Conservation (phyloP, 2,113 vertebrate species). For the Symphodus melops region DNA sequence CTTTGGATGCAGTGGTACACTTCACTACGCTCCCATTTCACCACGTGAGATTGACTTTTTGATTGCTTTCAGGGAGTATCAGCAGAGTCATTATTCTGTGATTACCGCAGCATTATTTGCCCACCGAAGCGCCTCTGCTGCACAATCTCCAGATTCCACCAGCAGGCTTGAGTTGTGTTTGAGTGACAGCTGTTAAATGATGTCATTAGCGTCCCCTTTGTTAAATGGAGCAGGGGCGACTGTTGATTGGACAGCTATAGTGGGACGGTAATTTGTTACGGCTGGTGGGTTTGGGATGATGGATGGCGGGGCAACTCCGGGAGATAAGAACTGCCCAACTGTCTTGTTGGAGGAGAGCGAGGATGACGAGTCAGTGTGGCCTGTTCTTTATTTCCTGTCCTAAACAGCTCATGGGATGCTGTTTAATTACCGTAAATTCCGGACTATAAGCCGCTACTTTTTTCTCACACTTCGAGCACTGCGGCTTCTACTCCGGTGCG, state of each 20-base stretch:
- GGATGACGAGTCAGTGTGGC: conserved; percentile 10
- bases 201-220: conserved; percentile 63
- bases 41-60: conserved; percentile 55
- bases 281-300: conserved; percentile 39
- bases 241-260: conserved; percentile 42
- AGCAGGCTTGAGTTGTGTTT: conserved; percentile 37
- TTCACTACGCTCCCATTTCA: conserved; percentile 27
- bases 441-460: no score
- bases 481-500: no score
- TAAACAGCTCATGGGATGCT: conserved; percentile 34
- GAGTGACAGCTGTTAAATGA: conserved; percentile 72
- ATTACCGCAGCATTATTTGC: conserved; percentile 59
- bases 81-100: conserved; percentile 64
- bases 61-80: conserved; percentile 62
- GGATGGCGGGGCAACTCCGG: conserved; percentile 27
- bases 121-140: conserved; percentile 42
- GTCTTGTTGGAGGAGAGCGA: conserved; percentile 36
- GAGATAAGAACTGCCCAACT: conserved; percentile 17
- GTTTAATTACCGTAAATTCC: no score
- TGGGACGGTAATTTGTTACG: conserved; percentile 51
- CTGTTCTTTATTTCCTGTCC: conserved; percentile 34
- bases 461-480: no score
- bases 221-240: conserved; percentile 51
- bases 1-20: conserved; percentile 4
- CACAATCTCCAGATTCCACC: conserved; percentile 36